Evolutionary conservation across 1,140 invertebrate species (phyloP), one percentile per base, ranked within the genome.

Genomic region (Trigoniulus corallinus): DNA sequence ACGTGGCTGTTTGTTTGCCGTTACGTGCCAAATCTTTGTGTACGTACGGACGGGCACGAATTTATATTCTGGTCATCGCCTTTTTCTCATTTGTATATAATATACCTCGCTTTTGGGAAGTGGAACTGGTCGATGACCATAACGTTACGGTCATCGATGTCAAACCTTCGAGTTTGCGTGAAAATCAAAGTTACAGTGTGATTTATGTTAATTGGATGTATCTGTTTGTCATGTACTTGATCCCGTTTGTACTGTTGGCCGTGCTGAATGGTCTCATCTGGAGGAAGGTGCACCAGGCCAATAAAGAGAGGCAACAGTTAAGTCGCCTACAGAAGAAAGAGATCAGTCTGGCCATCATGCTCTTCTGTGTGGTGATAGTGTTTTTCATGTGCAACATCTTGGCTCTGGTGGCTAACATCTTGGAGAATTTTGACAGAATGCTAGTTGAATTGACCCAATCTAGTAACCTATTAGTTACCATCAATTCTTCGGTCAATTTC

Each of bases 401-500:
- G 29, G 85, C 91, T 0, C 71, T 95, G 26, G 79, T 91, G 2
- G 81, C 84, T 56, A 95, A 95, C 68, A 78, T 92, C 22, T 74
- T 84, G 52, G 88, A 92, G 63, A 78, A 78, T 22, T 57, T 64
- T 18, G 52, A 56, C 29, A 48, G 53, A 20, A 51, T 55, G 25
- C 41, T 59, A 12, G 52, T 59, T 50, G 40, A 59, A 51, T 56
- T 62, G 54, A 65, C 63, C 10, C 54, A 59, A 45, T 53, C 60
- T 23, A 64, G 84, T 56, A 95, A 97, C 65, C 75, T 96, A n/a
- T 72, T 96, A 25, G 88, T 96, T 12, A 94, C 87, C 24, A 81
- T 96, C 57, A 97, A 97, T 69, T 94, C 88, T 58, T 92, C 91
- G 57, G 84, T 95, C 29, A 97, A 97, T 66, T 96, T 96, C 64